phyloP scores from a whole-genome alignment of 2,888 invertebrate genomes.

The Leptodirus hochenwartii region DNA sequence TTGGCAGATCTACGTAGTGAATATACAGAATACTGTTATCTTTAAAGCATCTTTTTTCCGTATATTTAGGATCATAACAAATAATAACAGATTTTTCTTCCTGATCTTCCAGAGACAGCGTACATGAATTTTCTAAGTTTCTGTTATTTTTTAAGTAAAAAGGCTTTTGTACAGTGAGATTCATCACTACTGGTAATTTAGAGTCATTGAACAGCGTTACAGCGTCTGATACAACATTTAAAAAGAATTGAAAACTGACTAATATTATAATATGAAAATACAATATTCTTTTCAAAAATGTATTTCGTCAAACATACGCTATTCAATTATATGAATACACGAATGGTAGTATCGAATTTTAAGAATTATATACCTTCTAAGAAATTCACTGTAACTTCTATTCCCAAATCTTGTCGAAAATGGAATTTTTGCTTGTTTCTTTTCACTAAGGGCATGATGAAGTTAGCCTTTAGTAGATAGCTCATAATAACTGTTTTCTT shows the following conservation, averaged over 20 bases:
- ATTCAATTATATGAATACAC: no score
- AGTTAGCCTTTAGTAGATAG: no score
- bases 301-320: no score
- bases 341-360: no score
- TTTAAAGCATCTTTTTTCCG: constrained; percentile 16
- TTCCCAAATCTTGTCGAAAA: constrained; percentile 33
- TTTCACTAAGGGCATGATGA: no score
- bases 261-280: no score
- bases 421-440: no score
- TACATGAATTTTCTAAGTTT: constrained; percentile 9
- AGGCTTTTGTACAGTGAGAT: constrained; percentile 30
- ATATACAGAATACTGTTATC: constrained; percentile 19
- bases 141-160: constrained; percentile 22
- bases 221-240: constrained; percentile 27
- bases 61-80: constrained; percentile 16
- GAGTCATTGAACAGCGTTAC: constrained; percentile 36
- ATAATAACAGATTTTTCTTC: constrained; percentile 14
- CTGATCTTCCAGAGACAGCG: constrained; percentile 14
- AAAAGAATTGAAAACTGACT: constrained; percentile 1
- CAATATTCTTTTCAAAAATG: no score
- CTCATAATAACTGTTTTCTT: no score
- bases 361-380: constrained; percentile 9
- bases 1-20: constrained; percentile 25
- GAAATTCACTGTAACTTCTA: constrained; percentile 11
- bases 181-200: constrained; percentile 30